These are phyloP conservation scores for Coranthus polyacanthus DNA, from an alignment of 2,797 vertebrate species.

Conservation along the genomic window DNA sequence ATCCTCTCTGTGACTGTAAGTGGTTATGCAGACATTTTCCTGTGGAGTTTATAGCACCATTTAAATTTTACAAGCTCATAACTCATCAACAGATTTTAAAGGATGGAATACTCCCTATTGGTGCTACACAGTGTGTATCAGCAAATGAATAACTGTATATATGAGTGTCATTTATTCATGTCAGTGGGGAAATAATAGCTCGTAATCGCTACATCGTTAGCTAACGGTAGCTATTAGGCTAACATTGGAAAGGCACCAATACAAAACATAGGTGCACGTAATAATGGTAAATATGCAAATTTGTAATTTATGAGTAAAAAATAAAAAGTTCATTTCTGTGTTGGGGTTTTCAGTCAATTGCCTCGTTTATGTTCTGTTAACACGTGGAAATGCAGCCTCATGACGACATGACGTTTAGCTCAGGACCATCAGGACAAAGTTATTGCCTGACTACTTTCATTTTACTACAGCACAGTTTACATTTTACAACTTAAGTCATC, in stretches of 20 bases:
- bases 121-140: constrained; percentile 28
- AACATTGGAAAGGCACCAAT: too few species aligned
- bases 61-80: background rate
- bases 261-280: too few species aligned
- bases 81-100: constrained; percentile 1
- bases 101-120: constrained; percentile 8
- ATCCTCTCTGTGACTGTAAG: too few species aligned
- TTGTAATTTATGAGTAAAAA: constrained; percentile 60
- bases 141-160: too few species aligned
- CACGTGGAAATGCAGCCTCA: background rate
- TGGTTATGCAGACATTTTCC: background rate
- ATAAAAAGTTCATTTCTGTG: constrained; percentile 41
- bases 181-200: constrained; percentile 5
- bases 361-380: background rate
- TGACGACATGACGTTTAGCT: background rate
- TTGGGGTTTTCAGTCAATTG: constrained; percentile 16
- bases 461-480: too few species aligned
- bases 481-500: too few species aligned
- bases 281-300: constrained; percentile 23
- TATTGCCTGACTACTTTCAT: too few species aligned
- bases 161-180: constrained; percentile 40
- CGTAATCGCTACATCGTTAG: constrained; percentile 9
- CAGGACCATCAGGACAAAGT: too few species aligned
- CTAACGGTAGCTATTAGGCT: constrained; percentile 6
- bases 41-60: background rate